Percentiles rank a stretch among this genome's conserved stretches.
Evolutionary conservation across 2,888 invertebrate species (phyloP).

Genomic region (Trisateles emortualis): DNA sequence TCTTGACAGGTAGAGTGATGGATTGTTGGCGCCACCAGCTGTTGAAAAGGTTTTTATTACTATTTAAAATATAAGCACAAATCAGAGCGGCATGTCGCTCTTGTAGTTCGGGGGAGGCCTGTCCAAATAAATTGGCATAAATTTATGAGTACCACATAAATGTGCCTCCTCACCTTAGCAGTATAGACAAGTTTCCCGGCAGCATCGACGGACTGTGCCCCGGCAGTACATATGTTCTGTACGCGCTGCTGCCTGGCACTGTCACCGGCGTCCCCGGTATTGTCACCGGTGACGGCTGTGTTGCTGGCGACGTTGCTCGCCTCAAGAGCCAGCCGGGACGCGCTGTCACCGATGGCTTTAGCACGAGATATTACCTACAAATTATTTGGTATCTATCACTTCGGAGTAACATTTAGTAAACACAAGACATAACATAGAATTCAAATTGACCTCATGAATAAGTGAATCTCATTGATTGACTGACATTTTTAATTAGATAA

Average conservation of each 20-base stretch:
- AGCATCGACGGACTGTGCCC: slow-evolving; percentile 51
- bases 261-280: slow-evolving; percentile 12
- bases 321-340: slow-evolving; percentile 55
- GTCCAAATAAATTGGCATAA: too few species aligned
- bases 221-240: slow-evolving; percentile 46
- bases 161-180: slow-evolving; percentile 58
- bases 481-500: neutral
- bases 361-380: slow-evolving; percentile 60
- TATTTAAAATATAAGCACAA: too few species aligned
- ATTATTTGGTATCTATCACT: too few species aligned
- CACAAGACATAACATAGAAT: too few species aligned
- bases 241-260: slow-evolving; percentile 14
- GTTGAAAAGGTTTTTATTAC: slow-evolving; percentile 7
- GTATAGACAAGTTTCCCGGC: slow-evolving; percentile 64
- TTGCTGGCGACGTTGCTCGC: slow-evolving; percentile 32
- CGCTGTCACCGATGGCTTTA: slow-evolving; percentile 62
- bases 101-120: too few species aligned
- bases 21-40: slow-evolving; percentile 68
- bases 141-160: too few species aligned
- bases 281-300: slow-evolving; percentile 11
- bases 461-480: too few species aligned
- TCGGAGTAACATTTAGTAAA: too few species aligned
- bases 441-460: too few species aligned
- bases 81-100: too few species aligned
- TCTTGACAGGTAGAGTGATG: slow-evolving; percentile 62